Evolutionary conservation across 1,140 invertebrate genomes (phyloP), one percentile per base, ranked within the genome.

Genomic region (Vollenhovia emeryi): DNA sequence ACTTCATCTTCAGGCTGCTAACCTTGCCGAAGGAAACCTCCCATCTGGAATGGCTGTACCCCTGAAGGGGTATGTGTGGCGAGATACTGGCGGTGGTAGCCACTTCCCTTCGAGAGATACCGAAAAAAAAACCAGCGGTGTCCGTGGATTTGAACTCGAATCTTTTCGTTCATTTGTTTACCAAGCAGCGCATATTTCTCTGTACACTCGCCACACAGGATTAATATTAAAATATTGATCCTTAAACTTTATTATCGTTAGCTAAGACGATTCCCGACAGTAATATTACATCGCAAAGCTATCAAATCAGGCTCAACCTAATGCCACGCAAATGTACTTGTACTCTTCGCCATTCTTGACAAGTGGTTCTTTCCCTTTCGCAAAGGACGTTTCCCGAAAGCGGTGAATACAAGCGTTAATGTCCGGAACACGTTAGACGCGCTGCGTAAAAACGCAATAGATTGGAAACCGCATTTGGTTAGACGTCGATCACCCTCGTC

Each of bases 391-490:
- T 74, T 45, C 50, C 52, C 11, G 21, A 43, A 89, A 80, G 52
- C 66, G 59, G 43, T 18, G 64, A 91, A 90, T 88, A 60, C 52
- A 36, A 66, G 84, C 75, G 76, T 85, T 94, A 93, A 94, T 93
- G 90, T 90, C 91, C 43, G 69, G 74, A 73, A 88, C 74, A 86
- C 88, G 86, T 88, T 89, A 89, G 84, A 55, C 60, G 50, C 74
- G 69, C 52, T 57, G 90, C 89, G 88, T 91, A 93, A 95, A 95
- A 95, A 94, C 90, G 92, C 92, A 94, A 95, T 94, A 95, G 94
- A 95, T 95, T 95, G 94, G 94, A 95, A 95, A 95, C 94, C 94
- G 93, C 94, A 94, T 94, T 93, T 88, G 91, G 91, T 93, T 92
- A 91, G 91, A 91, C 87, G 86, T 78, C 85, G 75, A 85, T 89